Evolutionary conservation across 2,113 vertebrate species (phyloP).

Genomic region (Polypterus bichir): DNA sequence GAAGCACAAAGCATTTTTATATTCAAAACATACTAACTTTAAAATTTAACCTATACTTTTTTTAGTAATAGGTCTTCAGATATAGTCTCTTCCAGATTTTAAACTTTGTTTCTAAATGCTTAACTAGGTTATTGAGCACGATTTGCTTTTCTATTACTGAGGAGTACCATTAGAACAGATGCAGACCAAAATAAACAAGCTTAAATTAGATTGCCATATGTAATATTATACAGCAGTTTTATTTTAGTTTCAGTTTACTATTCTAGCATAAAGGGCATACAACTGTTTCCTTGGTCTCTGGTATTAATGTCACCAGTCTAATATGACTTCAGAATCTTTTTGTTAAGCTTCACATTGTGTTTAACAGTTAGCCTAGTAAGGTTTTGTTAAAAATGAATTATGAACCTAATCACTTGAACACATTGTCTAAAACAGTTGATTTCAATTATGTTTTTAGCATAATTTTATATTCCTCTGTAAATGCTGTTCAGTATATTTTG

Average conservation of each 20-base stretch:
- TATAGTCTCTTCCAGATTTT: no score
- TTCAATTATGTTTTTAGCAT: no score
- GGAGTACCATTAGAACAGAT: conserved; percentile 41
- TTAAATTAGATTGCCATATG: conserved; percentile 55
- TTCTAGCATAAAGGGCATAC: conserved; percentile 33
- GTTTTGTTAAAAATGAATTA: conserved; percentile 20
- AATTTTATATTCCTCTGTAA: no score
- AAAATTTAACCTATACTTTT: no score
- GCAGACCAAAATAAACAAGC: conserved; percentile 43
- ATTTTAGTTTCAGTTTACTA: conserved; percentile 45
- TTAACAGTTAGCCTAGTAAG: conserved; percentile 31
- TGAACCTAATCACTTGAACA: no score
- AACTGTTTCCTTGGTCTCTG: conserved; percentile 30
- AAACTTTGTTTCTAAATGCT: no score
- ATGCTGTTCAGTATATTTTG: no score
- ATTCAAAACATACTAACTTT: no score
- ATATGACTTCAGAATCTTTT: conserved; percentile 36
- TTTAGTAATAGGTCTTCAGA: no score
- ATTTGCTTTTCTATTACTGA: conserved; percentile 33
- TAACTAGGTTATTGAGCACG: neutral
- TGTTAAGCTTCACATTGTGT: conserved; percentile 24
- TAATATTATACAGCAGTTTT: conserved; percentile 58
- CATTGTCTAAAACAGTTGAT: no score
- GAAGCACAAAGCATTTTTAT: no score
- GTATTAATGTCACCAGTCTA: conserved; percentile 49